Base-by-base conservation (phyloP, 92 coral and sea anemone genomes). In the Paragorgia papillata region DNA sequence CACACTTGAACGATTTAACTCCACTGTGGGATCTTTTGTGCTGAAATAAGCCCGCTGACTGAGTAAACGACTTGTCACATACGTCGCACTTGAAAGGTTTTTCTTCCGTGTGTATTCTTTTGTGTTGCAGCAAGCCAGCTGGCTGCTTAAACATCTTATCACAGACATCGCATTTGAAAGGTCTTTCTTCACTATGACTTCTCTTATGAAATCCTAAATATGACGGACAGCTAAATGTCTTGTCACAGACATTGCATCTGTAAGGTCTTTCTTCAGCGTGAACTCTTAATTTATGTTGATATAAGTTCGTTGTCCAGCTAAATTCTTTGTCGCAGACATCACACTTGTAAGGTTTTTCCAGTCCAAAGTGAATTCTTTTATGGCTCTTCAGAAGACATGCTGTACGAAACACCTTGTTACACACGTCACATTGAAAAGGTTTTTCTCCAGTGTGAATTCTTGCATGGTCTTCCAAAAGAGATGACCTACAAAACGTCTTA, bases 231-330 rank as follows among this genome's bases (percentile, higher is more conserved):
- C 37, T 58, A 67, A 67, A 67, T 43, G 7, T 19, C 57, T 43
- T 41, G 20, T 19, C 90, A 61, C 97, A 92, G n/a, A 87, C 79
- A 49, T 57, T 82, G 73, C 97, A 92, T 76, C 85, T 83, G 80
- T 87, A 90, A 14, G 97, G 96, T 78, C 90, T 92, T 62, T 92
- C 91, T 31, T 91, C 95, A 32, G 90, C 82, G 57, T 92, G 97
- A 59, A 87, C 84, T 20, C 92, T 83, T n/a, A n/a, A n/a, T 57
- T 89, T 75, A 80, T 92, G 97, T 14, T 89, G 88, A 39, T 85
- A 86, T 57, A 92, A 91, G 73, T 82, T 92, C 43, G 92, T 90
- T 76, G 85, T 89, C 49, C 90, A 96, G 41, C 96, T 84, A 74
- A 90, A 92, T 30, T 92, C 86, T 76, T 90, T 90, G 58, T 84